phyloP scores from a whole-genome alignment of 2,888 invertebrate genomes.

The Pseudanteris insignis region DNA sequence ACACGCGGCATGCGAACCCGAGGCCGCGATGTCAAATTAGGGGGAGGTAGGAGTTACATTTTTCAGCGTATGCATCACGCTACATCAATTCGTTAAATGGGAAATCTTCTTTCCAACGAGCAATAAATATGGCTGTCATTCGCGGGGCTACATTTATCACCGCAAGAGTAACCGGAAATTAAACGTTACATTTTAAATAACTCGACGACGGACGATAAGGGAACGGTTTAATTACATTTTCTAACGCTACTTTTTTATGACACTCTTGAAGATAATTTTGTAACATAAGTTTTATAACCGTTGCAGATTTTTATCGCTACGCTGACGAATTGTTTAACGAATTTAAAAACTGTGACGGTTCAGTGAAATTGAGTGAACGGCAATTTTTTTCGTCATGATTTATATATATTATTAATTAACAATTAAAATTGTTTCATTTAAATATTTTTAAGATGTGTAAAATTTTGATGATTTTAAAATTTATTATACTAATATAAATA shows the following conservation, averaged over 20 bases:
- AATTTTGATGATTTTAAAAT: too few species aligned
- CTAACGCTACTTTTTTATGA: slow-evolving; percentile 22
- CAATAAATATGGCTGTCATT: slow-evolving; percentile 41
- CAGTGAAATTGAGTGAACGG: too few species aligned
- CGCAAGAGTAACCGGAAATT: slow-evolving; percentile 41
- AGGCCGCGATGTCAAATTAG: slow-evolving; percentile 27
- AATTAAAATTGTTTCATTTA: too few species aligned
- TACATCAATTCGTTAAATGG: slow-evolving; percentile 35
- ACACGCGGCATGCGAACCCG: slow-evolving; percentile 9
- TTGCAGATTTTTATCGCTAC: too few species aligned
- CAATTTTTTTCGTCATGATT: too few species aligned
- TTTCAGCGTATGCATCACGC: slow-evolving; percentile 21
- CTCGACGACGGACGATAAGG: slow-evolving; percentile 29
- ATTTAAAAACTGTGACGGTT: too few species aligned
- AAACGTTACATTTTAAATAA: slow-evolving; percentile 44
- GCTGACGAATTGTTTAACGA: too few species aligned
- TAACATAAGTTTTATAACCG: slow-evolving; percentile 3
- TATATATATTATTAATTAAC: too few species aligned
- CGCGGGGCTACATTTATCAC: slow-evolving; percentile 34
- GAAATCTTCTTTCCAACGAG: slow-evolving; percentile 27
- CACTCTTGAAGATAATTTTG: slow-evolving; percentile 35
- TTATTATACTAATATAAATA: too few species aligned
- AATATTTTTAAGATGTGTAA: too few species aligned
- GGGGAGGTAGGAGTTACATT: slow-evolving; percentile 33
- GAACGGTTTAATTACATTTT: slow-evolving; percentile 37